Conservation (phyloP, 2,113 vertebrate species). For the Tetrax tetrax region DNA sequence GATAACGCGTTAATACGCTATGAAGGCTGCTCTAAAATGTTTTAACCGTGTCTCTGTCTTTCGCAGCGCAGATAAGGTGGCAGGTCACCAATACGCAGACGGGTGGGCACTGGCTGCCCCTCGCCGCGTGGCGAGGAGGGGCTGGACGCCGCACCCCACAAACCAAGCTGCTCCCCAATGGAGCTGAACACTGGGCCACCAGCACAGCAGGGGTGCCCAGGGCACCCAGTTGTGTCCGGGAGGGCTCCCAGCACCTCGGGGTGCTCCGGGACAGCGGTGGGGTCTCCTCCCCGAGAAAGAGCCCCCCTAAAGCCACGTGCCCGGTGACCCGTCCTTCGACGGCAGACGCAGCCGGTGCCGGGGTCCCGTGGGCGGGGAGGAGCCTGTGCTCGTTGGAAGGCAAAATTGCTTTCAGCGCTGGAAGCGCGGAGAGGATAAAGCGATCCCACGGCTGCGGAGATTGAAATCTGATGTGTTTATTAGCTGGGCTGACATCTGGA, state of each 20-base stretch:
- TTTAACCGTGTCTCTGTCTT: slow-evolving; percentile 78
- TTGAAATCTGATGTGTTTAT: slow-evolving; percentile 67
- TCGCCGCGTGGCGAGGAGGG: rapidly evolving
- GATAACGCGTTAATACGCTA: slow-evolving; percentile 78
- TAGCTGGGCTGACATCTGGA: slow-evolving; percentile 52
- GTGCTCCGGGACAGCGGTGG: rapidly evolving
- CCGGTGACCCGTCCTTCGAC: rapidly evolving
- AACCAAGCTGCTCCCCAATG: background rate
- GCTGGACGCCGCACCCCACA: background rate
- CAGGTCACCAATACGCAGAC: slow-evolving; percentile 72
- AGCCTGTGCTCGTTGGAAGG: background rate
- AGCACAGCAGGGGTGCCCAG: no score
- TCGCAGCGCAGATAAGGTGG: slow-evolving; percentile 75
- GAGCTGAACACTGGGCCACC: rapidly evolving
- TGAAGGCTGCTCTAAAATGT: slow-evolving; percentile 73
- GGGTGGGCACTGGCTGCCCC: background rate
- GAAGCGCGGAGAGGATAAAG: slow-evolving; percentile 29
- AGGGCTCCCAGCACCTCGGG: background rate
- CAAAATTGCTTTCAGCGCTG: slow-evolving; percentile 30
- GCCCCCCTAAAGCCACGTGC: background rate
- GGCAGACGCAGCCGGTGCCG: background rate
- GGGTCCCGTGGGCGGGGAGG: background rate
- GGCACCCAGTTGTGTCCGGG: rapidly evolving
- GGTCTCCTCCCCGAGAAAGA: background rate
- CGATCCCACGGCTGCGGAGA: slow-evolving; percentile 46